These are phyloP conservation scores for Cygnus atratus DNA, from an alignment of 2,113 vertebrate species.

Conservation along the genomic window DNA sequence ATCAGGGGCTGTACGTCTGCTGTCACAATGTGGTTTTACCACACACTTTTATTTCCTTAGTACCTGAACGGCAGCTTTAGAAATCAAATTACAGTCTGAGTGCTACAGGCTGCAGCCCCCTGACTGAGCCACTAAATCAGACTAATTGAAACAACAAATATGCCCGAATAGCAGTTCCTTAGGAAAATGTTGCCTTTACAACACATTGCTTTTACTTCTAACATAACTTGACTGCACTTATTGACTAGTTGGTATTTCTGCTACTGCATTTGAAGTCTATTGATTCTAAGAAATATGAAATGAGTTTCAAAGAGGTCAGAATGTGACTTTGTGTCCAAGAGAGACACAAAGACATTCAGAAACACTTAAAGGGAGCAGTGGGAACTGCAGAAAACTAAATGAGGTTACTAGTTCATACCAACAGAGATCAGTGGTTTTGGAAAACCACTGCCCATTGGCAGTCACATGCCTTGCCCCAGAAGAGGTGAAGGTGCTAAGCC, in stretches of 20 bases:
- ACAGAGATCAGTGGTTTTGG: background rate
- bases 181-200: slow-evolving; percentile 30
- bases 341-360: slow-evolving; percentile 22
- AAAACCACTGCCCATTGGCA: background rate
- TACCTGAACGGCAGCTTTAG: slow-evolving; percentile 43
- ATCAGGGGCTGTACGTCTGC: background rate
- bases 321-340: background rate
- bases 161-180: slow-evolving; percentile 16
- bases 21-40: background rate
- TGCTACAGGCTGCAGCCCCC: slow-evolving; percentile 53
- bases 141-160: slow-evolving; percentile 65
- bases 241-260: slow-evolving; percentile 49
- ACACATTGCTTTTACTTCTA: slow-evolving; percentile 11
- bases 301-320: slow-evolving; percentile 51
- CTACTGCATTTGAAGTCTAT: slow-evolving; percentile 42
- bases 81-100: slow-evolving; percentile 56
- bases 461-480: background rate
- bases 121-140: slow-evolving; percentile 58
- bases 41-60: background rate
- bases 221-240: slow-evolving; percentile 11
- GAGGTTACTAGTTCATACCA: background rate
- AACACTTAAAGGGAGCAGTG: background rate
- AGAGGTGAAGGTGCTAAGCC: background rate
- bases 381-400: background rate
- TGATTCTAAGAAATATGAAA: slow-evolving; percentile 61